Evolutionary conservation across 2,888 invertebrate species (phyloP).

Genomic region (Meghimatium bilineatum): DNA sequence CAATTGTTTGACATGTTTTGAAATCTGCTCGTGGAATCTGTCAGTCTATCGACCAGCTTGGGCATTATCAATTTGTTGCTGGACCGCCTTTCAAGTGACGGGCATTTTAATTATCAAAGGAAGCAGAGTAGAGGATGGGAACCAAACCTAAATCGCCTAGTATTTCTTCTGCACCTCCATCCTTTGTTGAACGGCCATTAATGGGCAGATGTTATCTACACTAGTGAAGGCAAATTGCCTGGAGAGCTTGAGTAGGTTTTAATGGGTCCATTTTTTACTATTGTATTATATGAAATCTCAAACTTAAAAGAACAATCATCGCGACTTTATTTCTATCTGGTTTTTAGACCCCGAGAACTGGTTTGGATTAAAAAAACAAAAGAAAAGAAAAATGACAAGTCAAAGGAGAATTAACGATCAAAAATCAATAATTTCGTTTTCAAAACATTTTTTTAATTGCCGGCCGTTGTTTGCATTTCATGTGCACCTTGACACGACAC

Average conservation of each 20-base stretch:
- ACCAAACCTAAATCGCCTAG: not conserved
- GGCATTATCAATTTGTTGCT: not conserved
- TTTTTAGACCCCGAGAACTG: not conserved
- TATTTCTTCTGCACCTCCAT: not conserved
- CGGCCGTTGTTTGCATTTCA: not conserved
- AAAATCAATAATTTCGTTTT: not conserved
- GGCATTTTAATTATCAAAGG: constrained; percentile 18
- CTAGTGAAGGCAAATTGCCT: constrained; percentile 19
- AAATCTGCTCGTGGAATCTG: not conserved
- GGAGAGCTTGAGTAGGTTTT: not conserved
- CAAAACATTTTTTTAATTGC: constrained; percentile 13
- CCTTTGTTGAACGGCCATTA: constrained; percentile 24
- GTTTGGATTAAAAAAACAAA: not conserved
- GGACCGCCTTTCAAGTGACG: constrained; percentile 1
- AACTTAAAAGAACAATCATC: not conserved
- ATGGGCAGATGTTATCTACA: constrained; percentile 37
- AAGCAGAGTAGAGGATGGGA: not conserved
- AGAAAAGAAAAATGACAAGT: not conserved
- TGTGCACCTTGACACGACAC: not conserved
- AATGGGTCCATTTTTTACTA: not conserved
- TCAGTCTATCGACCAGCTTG: not conserved
- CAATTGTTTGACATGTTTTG: not conserved
- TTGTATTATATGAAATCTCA: not conserved
- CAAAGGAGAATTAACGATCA: constrained; percentile 1
- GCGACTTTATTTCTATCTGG: not conserved